These are phyloP conservation scores for Ectemnius continuus DNA, from an alignment of 2,888 invertebrate species.

Conservation along the genomic window DNA sequence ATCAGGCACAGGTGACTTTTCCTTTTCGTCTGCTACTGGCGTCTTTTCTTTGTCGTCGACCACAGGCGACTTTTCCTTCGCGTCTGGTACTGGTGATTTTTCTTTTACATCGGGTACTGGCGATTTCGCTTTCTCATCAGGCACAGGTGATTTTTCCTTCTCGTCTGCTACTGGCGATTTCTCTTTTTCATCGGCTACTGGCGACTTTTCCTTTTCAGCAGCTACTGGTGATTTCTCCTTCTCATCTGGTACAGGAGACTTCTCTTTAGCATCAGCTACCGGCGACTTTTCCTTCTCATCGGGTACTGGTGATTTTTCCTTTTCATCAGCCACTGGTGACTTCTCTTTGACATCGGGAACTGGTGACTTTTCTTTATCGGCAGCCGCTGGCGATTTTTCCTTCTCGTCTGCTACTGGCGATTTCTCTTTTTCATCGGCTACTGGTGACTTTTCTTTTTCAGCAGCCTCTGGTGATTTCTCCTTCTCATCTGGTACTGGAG, in stretches of 20 bases:
- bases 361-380: too few species aligned
- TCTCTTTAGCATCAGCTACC: too few species aligned
- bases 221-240: too few species aligned
- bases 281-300: too few species aligned
- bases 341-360: too few species aligned
- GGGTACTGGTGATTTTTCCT: too few species aligned
- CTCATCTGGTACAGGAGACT: too few species aligned
- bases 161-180: constrained; percentile 11
- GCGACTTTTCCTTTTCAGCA: constrained; percentile 12
- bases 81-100: constrained; percentile 7
- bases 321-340: too few species aligned
- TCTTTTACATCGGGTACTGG: not conserved
- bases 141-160: not conserved
- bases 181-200: constrained; percentile 19
- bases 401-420: not conserved
- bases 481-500: constrained; percentile 12
- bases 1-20: constrained; percentile 33
- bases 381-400: too few species aligned
- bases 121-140: not conserved
- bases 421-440: not conserved
- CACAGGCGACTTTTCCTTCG: constrained; percentile 8
- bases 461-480: not conserved
- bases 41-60: constrained; percentile 21
- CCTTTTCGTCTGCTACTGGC: constrained; percentile 32
- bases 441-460: constrained; percentile 20